Evolutionary conservation across 1,140 invertebrate species (phyloP).

Genomic region (Pseudomyrmex pallidus): DNA sequence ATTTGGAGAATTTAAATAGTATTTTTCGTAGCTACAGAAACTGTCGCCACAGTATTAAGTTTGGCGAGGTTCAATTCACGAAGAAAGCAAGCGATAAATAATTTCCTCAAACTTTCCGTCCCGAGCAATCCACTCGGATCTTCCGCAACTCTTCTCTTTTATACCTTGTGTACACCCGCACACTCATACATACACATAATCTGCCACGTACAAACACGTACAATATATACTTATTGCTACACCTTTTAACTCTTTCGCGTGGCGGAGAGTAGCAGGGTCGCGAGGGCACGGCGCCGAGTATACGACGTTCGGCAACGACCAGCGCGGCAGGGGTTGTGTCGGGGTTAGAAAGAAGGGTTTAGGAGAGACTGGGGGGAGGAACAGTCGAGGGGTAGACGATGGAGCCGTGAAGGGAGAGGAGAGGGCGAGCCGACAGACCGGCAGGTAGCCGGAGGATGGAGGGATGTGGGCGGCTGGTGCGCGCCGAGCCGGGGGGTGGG

Average conservation of each 20-base stretch:
- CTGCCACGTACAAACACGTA: background rate
- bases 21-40: background rate
- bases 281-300: constrained; percentile 27
- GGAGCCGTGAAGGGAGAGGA: constrained; percentile 4
- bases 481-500: constrained; percentile 71
- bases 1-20: background rate
- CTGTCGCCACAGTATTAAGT: background rate
- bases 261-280: constrained; percentile 17
- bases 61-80: background rate
- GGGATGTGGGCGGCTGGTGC: constrained; percentile 66
- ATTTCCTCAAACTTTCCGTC: background rate
- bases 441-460: constrained; percentile 68
- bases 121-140: background rate
- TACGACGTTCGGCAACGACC: constrained; percentile 12
- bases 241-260: background rate
- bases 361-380: too few species aligned
- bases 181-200: background rate
- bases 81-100: constrained; percentile 12
- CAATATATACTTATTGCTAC: background rate
- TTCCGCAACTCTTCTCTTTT: background rate
- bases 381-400: background rate
- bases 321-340: background rate
- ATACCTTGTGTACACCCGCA: background rate
- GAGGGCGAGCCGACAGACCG: constrained; percentile 59
- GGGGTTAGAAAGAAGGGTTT: background rate